phyloP scores from a whole-genome alignment of 2,113 vertebrate species.

The Fukomys damarensis region DNA sequence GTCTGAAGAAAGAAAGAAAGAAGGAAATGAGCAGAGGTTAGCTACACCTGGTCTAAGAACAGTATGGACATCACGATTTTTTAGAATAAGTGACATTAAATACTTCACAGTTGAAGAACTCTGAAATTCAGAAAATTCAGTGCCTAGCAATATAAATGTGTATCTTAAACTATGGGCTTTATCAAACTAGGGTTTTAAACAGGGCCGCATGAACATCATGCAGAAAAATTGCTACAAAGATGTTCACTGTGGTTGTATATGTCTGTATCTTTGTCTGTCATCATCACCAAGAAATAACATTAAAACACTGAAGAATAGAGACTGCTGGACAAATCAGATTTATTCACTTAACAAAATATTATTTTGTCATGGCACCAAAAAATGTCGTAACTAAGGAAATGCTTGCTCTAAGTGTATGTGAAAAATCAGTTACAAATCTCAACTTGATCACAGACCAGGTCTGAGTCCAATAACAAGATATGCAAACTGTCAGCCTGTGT shows the following conservation, averaged over 20 bases:
- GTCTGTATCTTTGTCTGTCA: too few relatives aligned
- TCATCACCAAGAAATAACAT: not conserved
- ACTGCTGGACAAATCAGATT: not conserved
- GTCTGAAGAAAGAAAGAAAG: too few relatives aligned
- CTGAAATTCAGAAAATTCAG: not conserved
- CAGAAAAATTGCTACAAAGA: not conserved
- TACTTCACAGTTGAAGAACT: not conserved
- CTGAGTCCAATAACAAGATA: not conserved
- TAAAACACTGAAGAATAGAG: not conserved
- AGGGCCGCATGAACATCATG: not conserved
- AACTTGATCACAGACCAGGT: not conserved
- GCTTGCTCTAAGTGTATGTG: not conserved
- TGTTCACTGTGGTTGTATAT: not conserved
- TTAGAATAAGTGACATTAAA: too few relatives aligned
- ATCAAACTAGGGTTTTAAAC: not conserved
- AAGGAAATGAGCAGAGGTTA: too few relatives aligned
- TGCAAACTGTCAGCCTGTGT: not conserved
- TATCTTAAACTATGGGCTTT: not conserved
- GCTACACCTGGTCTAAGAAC: too few relatives aligned
- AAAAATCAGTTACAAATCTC: slow-evolving; percentile 6
- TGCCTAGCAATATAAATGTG: not conserved
- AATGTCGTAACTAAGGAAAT: not conserved
- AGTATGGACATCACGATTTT: too few relatives aligned
- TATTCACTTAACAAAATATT: not conserved
- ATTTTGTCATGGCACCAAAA: not conserved